Base-by-base conservation (phyloP, 2,797 vertebrate species). In the Chaunax sp. region DNA sequence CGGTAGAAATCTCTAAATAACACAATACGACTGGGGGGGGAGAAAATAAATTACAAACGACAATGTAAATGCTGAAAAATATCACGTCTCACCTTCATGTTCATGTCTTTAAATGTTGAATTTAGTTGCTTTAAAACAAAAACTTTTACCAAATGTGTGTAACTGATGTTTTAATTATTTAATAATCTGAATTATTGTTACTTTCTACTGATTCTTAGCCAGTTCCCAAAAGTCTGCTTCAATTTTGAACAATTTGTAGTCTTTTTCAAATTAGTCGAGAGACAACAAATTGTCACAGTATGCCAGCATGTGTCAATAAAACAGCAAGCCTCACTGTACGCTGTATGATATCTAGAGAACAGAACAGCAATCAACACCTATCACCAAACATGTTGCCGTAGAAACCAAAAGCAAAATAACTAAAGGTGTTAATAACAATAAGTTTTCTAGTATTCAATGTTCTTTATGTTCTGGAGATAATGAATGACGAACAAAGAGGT, bases 321-420 rank as follows among this genome's bases (percentile, higher is more conserved):
- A 63, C 25, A 45, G 43, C 44, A 26, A 3, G 51, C 2, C 11
- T 26, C 26, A 33, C 23, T 4, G 30, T 75, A 56, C 75, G 74
- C 14, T 76, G 77, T 5, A 11, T 15, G 28, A n/a, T 57, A 35
- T 68, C 63, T 22, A 18, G 22, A 38, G 68, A 78, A 68, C 44
- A 70, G 4, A 14, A 45, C 41, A 25, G 75, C 44, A 85, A 85
- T 82, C 82, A 77, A 87, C 77, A 80, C 82, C 64, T 55, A 23
- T 14, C 47, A 23, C 20, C 41, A 43, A 65, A 75, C 45, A 60
- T 6, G 33, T 9, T 38, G 38, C 41, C 2, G 16, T 41, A 43
- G 1, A 15, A 50, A 64, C 38, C 43, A 58, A 52, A 64, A 64
- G 67, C 51, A 68, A 68, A 74, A 59, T 47, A 72, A 61, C 7